Evolutionary conservation across 2,888 invertebrate species (phyloP).

Genomic region (Mesoligia furuncula): DNA sequence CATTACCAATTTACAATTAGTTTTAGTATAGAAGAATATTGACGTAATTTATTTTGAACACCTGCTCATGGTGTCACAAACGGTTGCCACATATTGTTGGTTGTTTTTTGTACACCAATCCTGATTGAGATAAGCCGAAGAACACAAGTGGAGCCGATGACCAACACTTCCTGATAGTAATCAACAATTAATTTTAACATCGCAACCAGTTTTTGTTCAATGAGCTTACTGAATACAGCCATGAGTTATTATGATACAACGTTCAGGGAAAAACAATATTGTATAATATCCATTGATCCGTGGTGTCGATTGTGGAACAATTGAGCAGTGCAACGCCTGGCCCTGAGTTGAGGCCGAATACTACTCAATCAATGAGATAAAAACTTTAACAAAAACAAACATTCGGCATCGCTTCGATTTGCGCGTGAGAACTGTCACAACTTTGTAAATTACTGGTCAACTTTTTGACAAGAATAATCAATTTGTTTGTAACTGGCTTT

Average conservation of each 20-base stretch:
- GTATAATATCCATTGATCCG: constrained; percentile 71
- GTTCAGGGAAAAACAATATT: constrained; percentile 70
- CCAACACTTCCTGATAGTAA: constrained; percentile 81
- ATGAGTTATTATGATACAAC: constrained; percentile 71
- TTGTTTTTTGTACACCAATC: constrained; percentile 55
- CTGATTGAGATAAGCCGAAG: constrained; percentile 52
- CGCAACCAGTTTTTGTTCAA: constrained; percentile 76
- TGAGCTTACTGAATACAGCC: constrained; percentile 72
- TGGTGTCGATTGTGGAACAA: constrained; percentile 68
- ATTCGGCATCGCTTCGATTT: constrained; percentile 50
- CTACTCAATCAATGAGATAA: constrained; percentile 64
- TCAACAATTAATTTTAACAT: constrained; percentile 83
- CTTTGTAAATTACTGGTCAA: constrained; percentile 33
- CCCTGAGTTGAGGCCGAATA: constrained; percentile 74
- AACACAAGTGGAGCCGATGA: constrained; percentile 66
- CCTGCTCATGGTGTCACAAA: constrained; percentile 39
- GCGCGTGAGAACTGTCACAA: constrained; percentile 69
- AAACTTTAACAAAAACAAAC: constrained; percentile 67
- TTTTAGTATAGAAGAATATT: background rate
- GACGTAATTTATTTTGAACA: constrained; percentile 26
- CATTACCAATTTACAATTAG: background rate
- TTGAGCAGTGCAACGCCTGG: constrained; percentile 71
- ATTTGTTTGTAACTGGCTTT: constrained; percentile 18
- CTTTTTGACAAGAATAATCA: constrained; percentile 38
- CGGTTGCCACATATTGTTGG: constrained; percentile 16